Percentiles rank a stretch among this genome's conserved stretches.
These are phyloP conservation scores for Silurus meridionalis DNA, from an alignment of 2,113 vertebrate species.

Conservation along the genomic window DNA sequence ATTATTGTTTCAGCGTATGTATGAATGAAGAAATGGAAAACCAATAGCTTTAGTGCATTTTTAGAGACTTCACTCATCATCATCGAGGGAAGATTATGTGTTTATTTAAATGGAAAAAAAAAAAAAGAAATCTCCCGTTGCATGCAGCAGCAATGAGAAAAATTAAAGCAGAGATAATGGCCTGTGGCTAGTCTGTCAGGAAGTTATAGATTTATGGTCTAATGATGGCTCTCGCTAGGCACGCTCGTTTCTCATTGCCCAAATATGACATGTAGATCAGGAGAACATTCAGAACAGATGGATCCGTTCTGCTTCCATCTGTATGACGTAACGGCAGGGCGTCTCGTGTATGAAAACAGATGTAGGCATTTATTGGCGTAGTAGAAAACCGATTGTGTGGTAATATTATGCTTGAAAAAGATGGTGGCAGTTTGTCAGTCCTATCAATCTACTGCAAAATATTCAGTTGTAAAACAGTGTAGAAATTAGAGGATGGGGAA, in stretches of 20 bases:
- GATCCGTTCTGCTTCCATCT: conserved; percentile 63
- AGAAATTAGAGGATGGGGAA: conserved; percentile 14
- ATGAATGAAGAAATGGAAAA: conserved; percentile 27
- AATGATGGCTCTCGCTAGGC: conserved; percentile 54
- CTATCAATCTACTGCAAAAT: conserved; percentile 14
- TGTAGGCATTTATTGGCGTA: conserved; percentile 26
- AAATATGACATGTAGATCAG: conserved; percentile 57
- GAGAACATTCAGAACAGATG: conserved; percentile 67
- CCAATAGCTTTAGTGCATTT: conserved; percentile 6
- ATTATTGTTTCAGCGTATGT: conserved; percentile 33
- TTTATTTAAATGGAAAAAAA: conserved; percentile 21
- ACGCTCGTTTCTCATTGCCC: conserved; percentile 53
- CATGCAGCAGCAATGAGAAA: conserved; percentile 56
- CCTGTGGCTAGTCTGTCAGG: conserved; percentile 55
- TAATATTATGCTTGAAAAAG: conserved; percentile 34
- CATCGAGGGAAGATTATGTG: conserved; percentile 26
- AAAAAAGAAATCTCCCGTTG: conserved; percentile 21
- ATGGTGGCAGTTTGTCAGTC: conserved; percentile 39
- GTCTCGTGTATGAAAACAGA: conserved; percentile 55
- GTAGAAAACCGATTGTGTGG: conserved; percentile 32
- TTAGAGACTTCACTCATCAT: conserved; percentile 19
- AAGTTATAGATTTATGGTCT: conserved; percentile 60
- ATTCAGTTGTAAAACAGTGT: background rate
- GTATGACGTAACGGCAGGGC: conserved; percentile 57
- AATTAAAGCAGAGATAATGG: conserved; percentile 65